A percentile compares a stretch with the other conserved stretches of the same genome.
Evolutionary conservation across 2,113 vertebrate genomes (phyloP).

Genomic region (Plectropomus leopardus): DNA sequence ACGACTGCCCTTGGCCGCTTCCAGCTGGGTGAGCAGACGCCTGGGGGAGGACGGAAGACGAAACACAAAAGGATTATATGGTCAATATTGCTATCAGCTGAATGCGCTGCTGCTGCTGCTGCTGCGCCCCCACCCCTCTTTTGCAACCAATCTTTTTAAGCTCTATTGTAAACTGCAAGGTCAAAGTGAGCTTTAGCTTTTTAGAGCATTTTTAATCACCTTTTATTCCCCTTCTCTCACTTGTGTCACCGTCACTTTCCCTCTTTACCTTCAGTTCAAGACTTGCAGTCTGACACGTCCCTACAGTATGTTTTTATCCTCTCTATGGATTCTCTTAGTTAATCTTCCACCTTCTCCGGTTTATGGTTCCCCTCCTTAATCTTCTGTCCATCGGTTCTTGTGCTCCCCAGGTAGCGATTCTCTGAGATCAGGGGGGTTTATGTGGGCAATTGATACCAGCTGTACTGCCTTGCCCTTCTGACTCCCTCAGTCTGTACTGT

Average conservation of each 20-base stretch:
- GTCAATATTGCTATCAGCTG: slow-evolving; percentile 32
- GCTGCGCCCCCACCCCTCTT: not conserved
- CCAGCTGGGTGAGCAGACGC: slow-evolving; percentile 93
- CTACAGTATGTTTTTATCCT: not conserved
- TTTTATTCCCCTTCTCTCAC: not conserved
- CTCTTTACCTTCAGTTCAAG: not conserved
- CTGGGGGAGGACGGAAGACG: slow-evolving; percentile 73
- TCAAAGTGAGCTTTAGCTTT: slow-evolving; percentile 13
- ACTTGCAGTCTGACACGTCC: slow-evolving; percentile 1
- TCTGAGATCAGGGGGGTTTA: slow-evolving; percentile 16
- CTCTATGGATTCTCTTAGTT: not conserved
- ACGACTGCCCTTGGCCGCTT: slow-evolving; percentile 87
- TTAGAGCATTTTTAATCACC: not conserved
- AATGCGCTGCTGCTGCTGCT: not conserved
- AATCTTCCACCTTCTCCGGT: not conserved
- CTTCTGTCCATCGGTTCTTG: slow-evolving; percentile 1
- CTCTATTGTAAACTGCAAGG: slow-evolving; percentile 11
- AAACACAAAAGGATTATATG: slow-evolving; percentile 47
- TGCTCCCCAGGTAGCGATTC: not conserved
- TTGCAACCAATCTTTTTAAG: not conserved
- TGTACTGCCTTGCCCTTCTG: not conserved
- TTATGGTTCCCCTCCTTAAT: slow-evolving; percentile 17
- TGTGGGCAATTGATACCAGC: slow-evolving; percentile 13
- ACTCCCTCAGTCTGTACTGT: not conserved
- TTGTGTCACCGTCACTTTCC: not conserved